Conservation (phyloP, 1,140 invertebrate species). For the Brachionus angularis region DNA sequence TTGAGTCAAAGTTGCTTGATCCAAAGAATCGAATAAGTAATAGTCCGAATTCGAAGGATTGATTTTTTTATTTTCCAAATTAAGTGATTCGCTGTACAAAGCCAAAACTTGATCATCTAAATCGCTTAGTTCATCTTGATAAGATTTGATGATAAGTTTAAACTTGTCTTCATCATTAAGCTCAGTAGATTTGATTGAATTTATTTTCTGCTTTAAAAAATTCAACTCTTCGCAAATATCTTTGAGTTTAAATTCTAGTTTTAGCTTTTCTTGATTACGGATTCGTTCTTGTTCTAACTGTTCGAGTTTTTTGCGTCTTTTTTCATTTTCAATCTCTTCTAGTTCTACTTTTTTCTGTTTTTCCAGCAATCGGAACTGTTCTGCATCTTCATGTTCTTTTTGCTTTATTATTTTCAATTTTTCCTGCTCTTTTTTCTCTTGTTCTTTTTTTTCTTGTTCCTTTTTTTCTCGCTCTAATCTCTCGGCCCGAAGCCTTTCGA, state of each 20-base stretch:
- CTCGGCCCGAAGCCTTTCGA: background rate
- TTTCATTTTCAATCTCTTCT: conserved; percentile 10
- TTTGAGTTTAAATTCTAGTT: conserved; percentile 25
- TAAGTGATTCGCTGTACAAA: conserved; percentile 32
- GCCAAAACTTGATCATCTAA: conserved; percentile 1
- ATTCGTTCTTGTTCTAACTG: conserved; percentile 12
- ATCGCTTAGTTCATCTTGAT: background rate
- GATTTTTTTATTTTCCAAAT: background rate
- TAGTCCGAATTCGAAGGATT: background rate
- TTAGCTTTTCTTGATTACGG: conserved; percentile 11
- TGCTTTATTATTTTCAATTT: conserved; percentile 29
- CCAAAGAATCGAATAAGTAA: conserved; percentile 12
- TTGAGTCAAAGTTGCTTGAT: conserved; percentile 23
- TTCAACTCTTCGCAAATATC: conserved; percentile 28
- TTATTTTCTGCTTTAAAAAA: conserved; percentile 2
- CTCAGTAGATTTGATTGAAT: background rate
- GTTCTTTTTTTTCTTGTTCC: background rate
- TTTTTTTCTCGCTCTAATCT: background rate
- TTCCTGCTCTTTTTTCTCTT: background rate
- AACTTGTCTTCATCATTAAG: background rate
- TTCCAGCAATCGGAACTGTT: background rate
- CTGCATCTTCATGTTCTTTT: conserved; percentile 10
- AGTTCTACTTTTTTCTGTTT: background rate
- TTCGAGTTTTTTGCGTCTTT: conserved; percentile 5
- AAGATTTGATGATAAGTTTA: background rate